Evolutionary conservation across 1,140 invertebrate genomes (phyloP).

Genomic region (Oryctes rhinoceros): DNA sequence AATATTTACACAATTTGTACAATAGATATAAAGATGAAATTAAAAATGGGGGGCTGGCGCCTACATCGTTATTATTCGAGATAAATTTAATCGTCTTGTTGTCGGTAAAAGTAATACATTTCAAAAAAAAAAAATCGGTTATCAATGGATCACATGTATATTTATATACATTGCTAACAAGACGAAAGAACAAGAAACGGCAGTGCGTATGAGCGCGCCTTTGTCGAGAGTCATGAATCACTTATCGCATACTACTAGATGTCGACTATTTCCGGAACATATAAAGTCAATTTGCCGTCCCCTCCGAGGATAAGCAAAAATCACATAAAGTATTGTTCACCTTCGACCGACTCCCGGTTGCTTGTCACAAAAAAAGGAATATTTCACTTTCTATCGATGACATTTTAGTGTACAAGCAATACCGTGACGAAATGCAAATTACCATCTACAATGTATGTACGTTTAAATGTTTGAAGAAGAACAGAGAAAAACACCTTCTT

Average conservation of each 20-base stretch:
- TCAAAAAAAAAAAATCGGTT: background rate
- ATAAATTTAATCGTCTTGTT: background rate
- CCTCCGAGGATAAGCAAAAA: slow-evolving; percentile 18
- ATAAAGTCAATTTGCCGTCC: slow-evolving; percentile 40
- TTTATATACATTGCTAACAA: background rate
- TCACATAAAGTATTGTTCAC: slow-evolving; percentile 36
- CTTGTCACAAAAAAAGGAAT: background rate
- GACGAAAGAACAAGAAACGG: slow-evolving; percentile 21
- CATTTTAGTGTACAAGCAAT: slow-evolving; percentile 12
- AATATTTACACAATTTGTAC: too few relatives aligned
- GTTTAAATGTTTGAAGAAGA: background rate
- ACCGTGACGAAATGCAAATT: slow-evolving; percentile 3
- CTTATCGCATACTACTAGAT: slow-evolving; percentile 37
- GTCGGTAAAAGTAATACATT: background rate
- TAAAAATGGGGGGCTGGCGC: too few relatives aligned
- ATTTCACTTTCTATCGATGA: slow-evolving; percentile 27
- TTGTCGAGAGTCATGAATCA: slow-evolving; percentile 33
- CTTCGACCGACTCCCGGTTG: background rate
- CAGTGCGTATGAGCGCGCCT: slow-evolving; percentile 20
- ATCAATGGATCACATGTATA: background rate
- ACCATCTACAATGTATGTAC: background rate
- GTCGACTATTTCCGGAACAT: slow-evolving; percentile 36
- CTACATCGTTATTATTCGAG: too few relatives aligned
- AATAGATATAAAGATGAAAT: too few relatives aligned
- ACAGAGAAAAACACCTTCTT: background rate